These are phyloP conservation scores for Neoascia interrupta DNA, from an alignment of 2,888 invertebrate species.

Conservation along the genomic window DNA sequence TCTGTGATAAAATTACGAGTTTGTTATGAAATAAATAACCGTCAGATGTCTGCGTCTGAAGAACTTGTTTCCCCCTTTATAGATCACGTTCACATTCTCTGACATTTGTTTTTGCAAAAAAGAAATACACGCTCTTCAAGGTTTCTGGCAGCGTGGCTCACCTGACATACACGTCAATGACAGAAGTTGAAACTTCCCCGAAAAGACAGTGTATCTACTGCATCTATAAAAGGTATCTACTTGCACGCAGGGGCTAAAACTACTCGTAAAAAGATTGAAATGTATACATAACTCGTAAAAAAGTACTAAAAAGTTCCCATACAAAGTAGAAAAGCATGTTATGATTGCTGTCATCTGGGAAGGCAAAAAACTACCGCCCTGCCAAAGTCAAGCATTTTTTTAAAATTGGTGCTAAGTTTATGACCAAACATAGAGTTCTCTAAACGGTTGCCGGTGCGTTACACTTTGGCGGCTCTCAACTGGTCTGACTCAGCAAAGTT, in stretches of 20 bases:
- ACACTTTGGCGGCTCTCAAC: background rate
- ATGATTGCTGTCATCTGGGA: background rate
- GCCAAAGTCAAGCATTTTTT: no score
- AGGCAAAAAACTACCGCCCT: no score
- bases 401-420: slow-evolving; percentile 27
- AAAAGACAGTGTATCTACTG: background rate
- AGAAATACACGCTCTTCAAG: slow-evolving; percentile 8
- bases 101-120: background rate
- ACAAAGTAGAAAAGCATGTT: background rate
- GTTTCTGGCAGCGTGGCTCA: slow-evolving; percentile 1
- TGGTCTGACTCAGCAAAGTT: slow-evolving; percentile 35
- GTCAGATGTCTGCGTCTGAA: slow-evolving; percentile 16
- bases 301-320: slow-evolving; percentile 7
- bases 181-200: slow-evolving; percentile 1
- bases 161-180: background rate
- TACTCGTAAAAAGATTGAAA: background rate
- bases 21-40: slow-evolving; percentile 28
- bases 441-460: slow-evolving; percentile 1
- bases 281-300: background rate
- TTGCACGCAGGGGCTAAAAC: slow-evolving; percentile 7
- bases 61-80: slow-evolving; percentile 23
- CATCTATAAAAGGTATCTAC: slow-evolving; percentile 1
- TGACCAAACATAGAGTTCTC: slow-evolving; percentile 20
- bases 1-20: slow-evolving; percentile 17
- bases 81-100: slow-evolving; percentile 31